Evolutionary conservation across 2,113 vertebrate species (phyloP).

Genomic region (Aldabrachelys gigantea): DNA sequence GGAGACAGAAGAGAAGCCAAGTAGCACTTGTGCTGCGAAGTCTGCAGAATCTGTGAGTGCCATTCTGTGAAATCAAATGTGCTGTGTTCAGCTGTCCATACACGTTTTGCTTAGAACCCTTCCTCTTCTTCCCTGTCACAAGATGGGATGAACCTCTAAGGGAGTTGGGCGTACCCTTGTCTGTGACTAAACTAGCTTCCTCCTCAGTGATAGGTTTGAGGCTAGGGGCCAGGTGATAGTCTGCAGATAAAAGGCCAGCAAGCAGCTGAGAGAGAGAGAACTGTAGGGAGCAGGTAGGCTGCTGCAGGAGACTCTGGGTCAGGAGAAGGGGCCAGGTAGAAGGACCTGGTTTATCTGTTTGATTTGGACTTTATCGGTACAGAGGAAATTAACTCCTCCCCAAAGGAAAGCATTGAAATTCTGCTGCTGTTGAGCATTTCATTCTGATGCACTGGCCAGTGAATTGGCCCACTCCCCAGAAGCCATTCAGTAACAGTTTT

Average conservation of each 20-base stretch:
- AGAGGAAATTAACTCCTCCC: neutral
- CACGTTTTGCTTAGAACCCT: neutral
- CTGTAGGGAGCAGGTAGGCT: neutral
- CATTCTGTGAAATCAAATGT: neutral
- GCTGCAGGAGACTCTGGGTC: neutral
- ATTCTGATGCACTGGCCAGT: neutral
- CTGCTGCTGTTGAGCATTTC: accelerated
- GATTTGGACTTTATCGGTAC: neutral
- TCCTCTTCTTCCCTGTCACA: neutral
- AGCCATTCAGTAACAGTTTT: neutral
- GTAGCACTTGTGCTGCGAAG: conserved; percentile 85
- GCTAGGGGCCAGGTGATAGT: neutral
- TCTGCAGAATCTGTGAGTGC: conserved; percentile 85
- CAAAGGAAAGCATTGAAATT: neutral
- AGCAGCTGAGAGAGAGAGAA: neutral
- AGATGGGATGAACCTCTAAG: neutral
- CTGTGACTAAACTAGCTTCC: neutral
- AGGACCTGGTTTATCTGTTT: neutral
- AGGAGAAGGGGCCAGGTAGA: neutral
- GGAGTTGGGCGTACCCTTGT: neutral
- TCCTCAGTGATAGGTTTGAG: neutral
- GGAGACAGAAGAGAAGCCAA: conserved; percentile 95
- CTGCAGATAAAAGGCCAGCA: neutral
- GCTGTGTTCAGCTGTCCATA: neutral
- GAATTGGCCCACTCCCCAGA: neutral